Base-by-base conservation (phyloP, 2,113 vertebrate species). In the Ceuthmochares aereus region DNA sequence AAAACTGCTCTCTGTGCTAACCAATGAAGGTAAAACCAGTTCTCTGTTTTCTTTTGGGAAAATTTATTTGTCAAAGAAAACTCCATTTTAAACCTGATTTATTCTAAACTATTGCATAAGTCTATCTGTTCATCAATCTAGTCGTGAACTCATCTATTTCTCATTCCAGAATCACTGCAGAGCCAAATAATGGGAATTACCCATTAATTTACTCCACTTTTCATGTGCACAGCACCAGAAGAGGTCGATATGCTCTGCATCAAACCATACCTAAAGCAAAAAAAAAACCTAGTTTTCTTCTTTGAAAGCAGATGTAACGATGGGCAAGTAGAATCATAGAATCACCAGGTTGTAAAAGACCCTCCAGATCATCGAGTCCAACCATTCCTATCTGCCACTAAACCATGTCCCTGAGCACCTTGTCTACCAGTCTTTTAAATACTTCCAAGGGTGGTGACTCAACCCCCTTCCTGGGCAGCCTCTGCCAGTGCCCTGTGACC, bases 151-250 rank as follows among this genome's bases (percentile, higher is more conserved):
- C 49, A 12, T 40, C 36, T 30, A 4, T 58, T 80, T 47, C 63
- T 90, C 51, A 27, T 78, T 62, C 73, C 89, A 67, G 37, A 47
- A 62, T 32, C n/a, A 15, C 6, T 58, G 80, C 62, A 59, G 40
- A 93, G 76, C 55, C 60, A 78, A 83, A 73, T n/a, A 62, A 54
- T 37, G 36, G 85, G 82, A 94, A 87, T 84, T 87, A 59, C 70
- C 60, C 60, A 4, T n/a, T 78, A 58, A 77, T 92, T 95, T 84
- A 43, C 69, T 77, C 42, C 23, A 4, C 18, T 84, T 70, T 21
- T 51, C 7, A 10, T 7, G 14, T 29, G 22, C 67, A 23, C 30
- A 58, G 43, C 73, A 34, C 12, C 6, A 10, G 45, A 7, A 89
- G 26, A 58, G 60, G 12, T 22, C 36, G 29, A 13, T 10, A 16